Percentiles rank a stretch among this genome's conserved stretches.
These are phyloP conservation scores for Spea multiplicata DNA, from an alignment of 2,113 vertebrate genomes.

Conservation along the genomic window DNA sequence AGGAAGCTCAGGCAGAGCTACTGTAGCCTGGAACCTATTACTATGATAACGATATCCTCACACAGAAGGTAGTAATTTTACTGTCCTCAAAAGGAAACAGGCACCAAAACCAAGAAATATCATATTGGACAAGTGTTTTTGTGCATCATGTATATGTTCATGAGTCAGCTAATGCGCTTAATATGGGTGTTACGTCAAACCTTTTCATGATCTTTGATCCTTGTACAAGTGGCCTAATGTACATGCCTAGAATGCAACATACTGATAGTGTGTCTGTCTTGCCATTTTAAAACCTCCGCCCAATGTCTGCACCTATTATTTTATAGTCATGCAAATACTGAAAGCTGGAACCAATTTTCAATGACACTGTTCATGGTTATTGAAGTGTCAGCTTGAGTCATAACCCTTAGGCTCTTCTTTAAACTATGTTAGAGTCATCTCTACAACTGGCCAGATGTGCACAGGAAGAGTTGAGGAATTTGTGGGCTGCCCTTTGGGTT, in stretches of 20 bases:
- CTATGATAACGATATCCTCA: not conserved
- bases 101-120: slow-evolving; percentile 16
- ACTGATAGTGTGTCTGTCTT: not conserved
- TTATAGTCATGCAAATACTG: not conserved
- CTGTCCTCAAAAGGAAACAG: slow-evolving; percentile 12
- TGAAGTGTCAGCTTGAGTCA: not conserved
- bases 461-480: slow-evolving; percentile 1
- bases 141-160: slow-evolving; percentile 10
- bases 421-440: not conserved
- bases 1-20: slow-evolving; percentile 12
- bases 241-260: not conserved
- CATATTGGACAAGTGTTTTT: slow-evolving; percentile 3
- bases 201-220: slow-evolving; percentile 14
- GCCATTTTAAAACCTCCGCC: not conserved
- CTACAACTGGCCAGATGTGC: not conserved
- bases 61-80: slow-evolving; percentile 31
- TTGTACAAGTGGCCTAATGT: not conserved
- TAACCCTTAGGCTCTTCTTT: not conserved
- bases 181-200: not conserved
- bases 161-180: slow-evolving; percentile 3
- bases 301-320: not conserved
- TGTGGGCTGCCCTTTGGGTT: not conserved
- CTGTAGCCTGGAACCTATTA: slow-evolving; percentile 39
- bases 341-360: slow-evolving; percentile 10
- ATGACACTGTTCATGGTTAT: not conserved